These are phyloP conservation scores for Hippopotamyrus pictus DNA, from an alignment of 2,797 vertebrate species.

Conservation along the genomic window DNA sequence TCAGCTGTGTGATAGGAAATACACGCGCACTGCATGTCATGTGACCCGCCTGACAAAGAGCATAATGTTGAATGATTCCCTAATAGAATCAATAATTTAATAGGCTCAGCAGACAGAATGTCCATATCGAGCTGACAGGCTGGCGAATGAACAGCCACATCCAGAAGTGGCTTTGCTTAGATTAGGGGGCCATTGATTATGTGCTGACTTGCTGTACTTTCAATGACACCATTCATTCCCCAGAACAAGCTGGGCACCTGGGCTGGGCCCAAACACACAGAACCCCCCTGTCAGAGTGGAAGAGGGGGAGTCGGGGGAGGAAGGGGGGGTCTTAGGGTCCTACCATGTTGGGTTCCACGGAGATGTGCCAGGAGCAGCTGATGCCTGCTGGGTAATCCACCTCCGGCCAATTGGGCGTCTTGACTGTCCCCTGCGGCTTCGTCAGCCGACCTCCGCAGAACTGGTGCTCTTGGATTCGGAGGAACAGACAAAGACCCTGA, in stretches of 20 bases:
- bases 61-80: neutral
- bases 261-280: conserved; percentile 4
- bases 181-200: neutral
- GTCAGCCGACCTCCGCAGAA: conserved; percentile 82
- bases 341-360: conserved; percentile 73
- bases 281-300: neutral
- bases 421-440: conserved; percentile 74
- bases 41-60: neutral
- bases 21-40: neutral
- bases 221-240: conserved; percentile 62
- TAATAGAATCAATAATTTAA: neutral
- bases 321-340: conserved; percentile 19
- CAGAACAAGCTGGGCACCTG: conserved; percentile 1
- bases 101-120: neutral
- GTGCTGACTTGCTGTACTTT: conserved; percentile 38
- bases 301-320: neutral
- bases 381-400: conserved; percentile 82
- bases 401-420: conserved; percentile 87
- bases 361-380: conserved; percentile 90
- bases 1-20: conserved; percentile 29
- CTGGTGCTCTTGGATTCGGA: conserved; percentile 64
- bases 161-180: neutral
- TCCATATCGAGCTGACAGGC: neutral
- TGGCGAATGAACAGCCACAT: neutral
- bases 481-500: conserved; percentile 39